Percentiles rank a stretch among this genome's conserved stretches.
Evolutionary conservation across 1,140 invertebrate species (phyloP).

Genomic region (Brachionus paranguensis): DNA sequence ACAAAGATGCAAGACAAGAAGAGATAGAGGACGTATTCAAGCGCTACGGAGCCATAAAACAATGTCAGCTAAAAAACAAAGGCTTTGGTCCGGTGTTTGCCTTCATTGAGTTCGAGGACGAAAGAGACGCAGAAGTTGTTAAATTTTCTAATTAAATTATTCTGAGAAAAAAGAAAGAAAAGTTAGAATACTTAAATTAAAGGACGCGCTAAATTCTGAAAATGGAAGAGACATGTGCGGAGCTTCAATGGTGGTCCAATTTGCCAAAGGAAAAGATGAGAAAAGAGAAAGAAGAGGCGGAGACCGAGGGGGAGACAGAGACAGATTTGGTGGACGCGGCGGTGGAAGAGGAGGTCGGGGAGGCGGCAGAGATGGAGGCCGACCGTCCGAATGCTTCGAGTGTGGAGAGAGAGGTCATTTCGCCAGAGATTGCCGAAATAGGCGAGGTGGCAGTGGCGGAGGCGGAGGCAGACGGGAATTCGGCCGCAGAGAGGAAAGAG

Average conservation of each 20-base stretch:
- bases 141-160: background rate
- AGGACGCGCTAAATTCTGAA: constrained; percentile 37
- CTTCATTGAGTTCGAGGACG: constrained; percentile 93
- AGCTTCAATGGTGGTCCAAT: constrained; percentile 32
- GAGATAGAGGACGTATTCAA: constrained; percentile 29
- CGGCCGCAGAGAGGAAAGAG: constrained; percentile 1
- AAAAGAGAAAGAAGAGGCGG: constrained; percentile 9
- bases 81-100: constrained; percentile 65
- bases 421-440: constrained; percentile 38
- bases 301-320: background rate
- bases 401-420: constrained; percentile 35
- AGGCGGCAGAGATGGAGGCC: background rate
- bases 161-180: background rate
- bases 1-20: constrained; percentile 31
- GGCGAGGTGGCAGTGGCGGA: background rate
- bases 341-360: background rate
- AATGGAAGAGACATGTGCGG: constrained; percentile 36
- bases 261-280: constrained; percentile 32
- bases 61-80: constrained; percentile 30
- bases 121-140: constrained; percentile 86
- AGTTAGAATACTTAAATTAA: constrained; percentile 18
- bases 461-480: background rate
- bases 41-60: constrained; percentile 1
- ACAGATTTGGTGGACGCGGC: background rate
- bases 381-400: constrained; percentile 29